Evolutionary conservation across 2,797 vertebrate genomes (phyloP).

Genomic region (Scarus forsteni): DNA sequence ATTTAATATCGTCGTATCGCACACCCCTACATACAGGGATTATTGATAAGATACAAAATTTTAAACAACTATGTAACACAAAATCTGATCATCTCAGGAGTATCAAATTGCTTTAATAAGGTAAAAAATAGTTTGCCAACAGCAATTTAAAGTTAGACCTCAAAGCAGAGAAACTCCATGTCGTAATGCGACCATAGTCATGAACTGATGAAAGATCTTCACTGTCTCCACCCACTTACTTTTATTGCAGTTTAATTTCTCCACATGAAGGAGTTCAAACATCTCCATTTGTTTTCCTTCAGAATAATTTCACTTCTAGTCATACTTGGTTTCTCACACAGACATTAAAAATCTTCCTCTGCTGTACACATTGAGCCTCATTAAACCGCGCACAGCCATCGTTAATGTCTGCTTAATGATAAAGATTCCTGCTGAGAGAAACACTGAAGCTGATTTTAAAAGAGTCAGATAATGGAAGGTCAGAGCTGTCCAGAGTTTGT

Average conservation of each 20-base stretch:
- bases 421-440: conserved; percentile 21
- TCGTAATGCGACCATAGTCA: too few species aligned
- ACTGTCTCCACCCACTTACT: too few species aligned
- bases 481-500: conserved; percentile 7
- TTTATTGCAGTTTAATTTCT: background rate
- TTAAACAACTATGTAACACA: too few species aligned
- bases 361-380: conserved; percentile 5
- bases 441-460: conserved; percentile 13
- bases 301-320: background rate
- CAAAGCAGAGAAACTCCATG: too few species aligned
- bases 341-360: background rate
- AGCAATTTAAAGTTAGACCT: too few species aligned
- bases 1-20: too few species aligned
- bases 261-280: background rate
- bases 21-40: too few species aligned
- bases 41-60: too few species aligned
- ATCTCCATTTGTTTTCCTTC: background rate
- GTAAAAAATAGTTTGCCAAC: too few species aligned
- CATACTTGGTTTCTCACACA: background rate
- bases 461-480: conserved; percentile 19
- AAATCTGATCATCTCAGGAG: too few species aligned
- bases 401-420: background rate
- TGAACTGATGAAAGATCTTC: too few species aligned
- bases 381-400: conserved; percentile 1
- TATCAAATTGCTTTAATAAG: too few species aligned